Evolutionary conservation across 2,797 vertebrate species (phyloP).

Genomic region (Myotis planiceps): DNA sequence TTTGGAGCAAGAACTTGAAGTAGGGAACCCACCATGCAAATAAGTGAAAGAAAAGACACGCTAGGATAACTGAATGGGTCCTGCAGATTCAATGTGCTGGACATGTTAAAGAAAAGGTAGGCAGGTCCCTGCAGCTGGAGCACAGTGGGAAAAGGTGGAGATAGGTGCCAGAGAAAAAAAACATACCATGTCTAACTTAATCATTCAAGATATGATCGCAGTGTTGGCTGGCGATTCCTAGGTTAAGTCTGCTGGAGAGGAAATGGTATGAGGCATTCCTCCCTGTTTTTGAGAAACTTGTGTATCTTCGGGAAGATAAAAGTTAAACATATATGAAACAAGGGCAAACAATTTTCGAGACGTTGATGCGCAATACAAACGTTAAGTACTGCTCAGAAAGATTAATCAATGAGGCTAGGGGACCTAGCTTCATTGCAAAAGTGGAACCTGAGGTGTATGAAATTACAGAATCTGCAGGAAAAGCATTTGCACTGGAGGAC

Average conservation of each 20-base stretch:
- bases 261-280: not conserved
- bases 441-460: not conserved
- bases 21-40: not conserved
- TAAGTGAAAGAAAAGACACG: not conserved
- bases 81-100: not conserved
- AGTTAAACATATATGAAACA: not conserved
- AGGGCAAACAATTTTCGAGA: not conserved
- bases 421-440: not conserved
- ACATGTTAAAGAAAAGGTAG: not conserved
- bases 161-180: not conserved
- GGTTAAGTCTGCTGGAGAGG: not conserved
- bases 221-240: not conserved
- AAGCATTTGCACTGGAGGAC: not conserved
- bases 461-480: not conserved
- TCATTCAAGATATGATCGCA: not conserved
- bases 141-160: not conserved
- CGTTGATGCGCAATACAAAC: conserved; percentile 12
- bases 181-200: not conserved
- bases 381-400: not conserved
- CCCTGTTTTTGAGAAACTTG: not conserved
- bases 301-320: not conserved
- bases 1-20: not conserved
- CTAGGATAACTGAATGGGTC: not conserved
- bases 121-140: not conserved
- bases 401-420: not conserved